Evolutionary conservation across 2,113 vertebrate species (phyloP).

Genomic region (Lycaon pictus): DNA sequence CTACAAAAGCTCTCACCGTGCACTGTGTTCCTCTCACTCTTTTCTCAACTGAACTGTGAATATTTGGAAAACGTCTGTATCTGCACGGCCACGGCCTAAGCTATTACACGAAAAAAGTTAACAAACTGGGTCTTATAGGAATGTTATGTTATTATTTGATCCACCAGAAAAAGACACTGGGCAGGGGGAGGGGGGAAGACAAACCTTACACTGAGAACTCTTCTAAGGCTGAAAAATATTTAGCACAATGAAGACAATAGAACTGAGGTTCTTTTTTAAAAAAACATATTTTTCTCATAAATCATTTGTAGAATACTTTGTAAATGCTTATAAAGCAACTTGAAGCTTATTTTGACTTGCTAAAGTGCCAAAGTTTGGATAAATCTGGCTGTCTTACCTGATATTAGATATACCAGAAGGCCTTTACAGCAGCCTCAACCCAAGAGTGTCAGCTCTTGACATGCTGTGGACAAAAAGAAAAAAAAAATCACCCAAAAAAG

Average conservation of each 20-base stretch:
- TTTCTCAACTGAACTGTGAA: neutral
- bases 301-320: slow-evolving; percentile 4
- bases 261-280: neutral
- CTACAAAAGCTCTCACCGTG: neutral
- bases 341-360: neutral
- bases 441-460: neutral
- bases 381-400: neutral
- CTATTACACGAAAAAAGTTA: neutral
- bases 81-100: neutral
- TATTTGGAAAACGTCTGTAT: slow-evolving; percentile 2
- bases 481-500: neutral
- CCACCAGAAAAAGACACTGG: neutral
- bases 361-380: neutral
- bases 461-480: neutral
- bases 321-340: neutral
- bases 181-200: neutral
- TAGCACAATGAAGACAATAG: neutral
- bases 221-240: slow-evolving; percentile 18
- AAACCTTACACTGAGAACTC: neutral
- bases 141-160: neutral
- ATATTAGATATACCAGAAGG: neutral
- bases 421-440: neutral
- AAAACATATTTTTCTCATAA: neutral
- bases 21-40: neutral
- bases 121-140: neutral